These are phyloP conservation scores for Muricea muricata DNA, from an alignment of 92 coral and sea anemone species.

Conservation along the genomic window DNA sequence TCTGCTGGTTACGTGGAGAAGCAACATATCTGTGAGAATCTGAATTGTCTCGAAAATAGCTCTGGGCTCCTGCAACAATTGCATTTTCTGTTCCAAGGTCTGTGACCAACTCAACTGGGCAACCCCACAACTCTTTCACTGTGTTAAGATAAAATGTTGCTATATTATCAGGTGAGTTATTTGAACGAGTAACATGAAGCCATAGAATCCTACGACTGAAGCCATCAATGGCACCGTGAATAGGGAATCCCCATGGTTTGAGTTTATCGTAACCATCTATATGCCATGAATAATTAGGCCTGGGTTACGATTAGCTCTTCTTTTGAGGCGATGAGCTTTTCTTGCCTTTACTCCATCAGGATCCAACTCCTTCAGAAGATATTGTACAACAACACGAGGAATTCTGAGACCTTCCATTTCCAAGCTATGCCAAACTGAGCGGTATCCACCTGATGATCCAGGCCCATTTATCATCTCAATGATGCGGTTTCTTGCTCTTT, in stretches of 20 bases:
- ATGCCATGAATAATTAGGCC: constrained; percentile 66
- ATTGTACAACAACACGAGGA: constrained; percentile 66
- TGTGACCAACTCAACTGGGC: constrained; percentile 65
- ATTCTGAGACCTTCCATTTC: constrained; percentile 69
- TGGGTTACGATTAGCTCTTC: constrained; percentile 46
- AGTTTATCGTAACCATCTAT: constrained; percentile 64
- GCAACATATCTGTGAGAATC: constrained; percentile 70
- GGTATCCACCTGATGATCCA: constrained; percentile 69
- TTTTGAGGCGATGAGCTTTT: constrained; percentile 54
- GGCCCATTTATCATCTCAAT: constrained; percentile 60
- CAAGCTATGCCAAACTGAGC: constrained; percentile 69
- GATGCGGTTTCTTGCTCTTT: no score
- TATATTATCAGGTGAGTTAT: constrained; percentile 15
- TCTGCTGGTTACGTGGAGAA: constrained; percentile 69
- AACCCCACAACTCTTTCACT: constrained; percentile 47
- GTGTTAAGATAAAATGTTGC: constrained; percentile 20
- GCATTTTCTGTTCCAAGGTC: constrained; percentile 78
- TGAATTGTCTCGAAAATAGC: constrained; percentile 63
- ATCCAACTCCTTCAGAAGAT: constrained; percentile 66
- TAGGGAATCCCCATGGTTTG: constrained; percentile 33
- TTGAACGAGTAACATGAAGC: constrained; percentile 21
- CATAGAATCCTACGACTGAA: constrained; percentile 32
- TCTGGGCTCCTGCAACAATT: constrained; percentile 65
- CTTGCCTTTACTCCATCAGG: constrained; percentile 62
- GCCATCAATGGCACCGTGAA: constrained; percentile 50